Percentiles rank a stretch among this genome's conserved stretches.
phyloP scores from a whole-genome alignment of 2,888 invertebrate species.

The Harpalus rubripes region DNA sequence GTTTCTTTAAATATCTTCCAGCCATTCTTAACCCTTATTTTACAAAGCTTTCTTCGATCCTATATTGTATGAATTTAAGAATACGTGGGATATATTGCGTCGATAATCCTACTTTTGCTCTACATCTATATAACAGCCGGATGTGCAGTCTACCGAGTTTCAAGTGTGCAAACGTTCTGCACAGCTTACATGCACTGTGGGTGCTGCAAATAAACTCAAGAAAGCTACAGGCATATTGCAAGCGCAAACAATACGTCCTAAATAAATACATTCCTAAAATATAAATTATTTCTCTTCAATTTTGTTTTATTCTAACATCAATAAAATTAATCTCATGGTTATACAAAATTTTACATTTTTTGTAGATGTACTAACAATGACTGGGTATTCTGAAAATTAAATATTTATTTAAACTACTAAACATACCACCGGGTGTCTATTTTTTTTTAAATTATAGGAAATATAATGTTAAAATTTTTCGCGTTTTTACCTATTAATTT shows the following conservation, averaged over 20 bases:
- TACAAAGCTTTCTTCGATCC: slow-evolving; percentile 14
- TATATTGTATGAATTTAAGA: slow-evolving; percentile 19
- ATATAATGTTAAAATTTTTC: no score
- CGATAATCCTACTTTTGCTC: slow-evolving; percentile 27
- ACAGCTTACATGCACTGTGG: slow-evolving; percentile 19
- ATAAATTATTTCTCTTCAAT: not conserved
- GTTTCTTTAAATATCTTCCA: slow-evolving; percentile 13
- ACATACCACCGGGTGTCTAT: no score
- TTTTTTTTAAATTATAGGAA: no score
- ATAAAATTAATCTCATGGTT: no score
- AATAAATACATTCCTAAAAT: slow-evolving; percentile 3
- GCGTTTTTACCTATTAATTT: no score
- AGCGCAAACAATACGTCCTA: not conserved
- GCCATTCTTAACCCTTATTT: slow-evolving; percentile 36
- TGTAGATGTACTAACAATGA: no score
- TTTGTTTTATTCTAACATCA: not conserved
- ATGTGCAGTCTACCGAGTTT: slow-evolving; percentile 67
- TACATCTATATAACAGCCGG: slow-evolving; percentile 46
- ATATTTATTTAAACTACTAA: no score
- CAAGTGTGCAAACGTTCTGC: slow-evolving; percentile 57
- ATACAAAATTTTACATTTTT: no score
- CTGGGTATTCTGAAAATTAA: no score
- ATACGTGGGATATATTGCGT: slow-evolving; percentile 31
- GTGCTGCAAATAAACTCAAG: slow-evolving; percentile 12
- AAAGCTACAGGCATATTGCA: slow-evolving; percentile 4